Evolutionary conservation across 2,113 vertebrate genomes (phyloP), one percentile per base, ranked within the genome.

Genomic region (Eonycteris spelaea): DNA sequence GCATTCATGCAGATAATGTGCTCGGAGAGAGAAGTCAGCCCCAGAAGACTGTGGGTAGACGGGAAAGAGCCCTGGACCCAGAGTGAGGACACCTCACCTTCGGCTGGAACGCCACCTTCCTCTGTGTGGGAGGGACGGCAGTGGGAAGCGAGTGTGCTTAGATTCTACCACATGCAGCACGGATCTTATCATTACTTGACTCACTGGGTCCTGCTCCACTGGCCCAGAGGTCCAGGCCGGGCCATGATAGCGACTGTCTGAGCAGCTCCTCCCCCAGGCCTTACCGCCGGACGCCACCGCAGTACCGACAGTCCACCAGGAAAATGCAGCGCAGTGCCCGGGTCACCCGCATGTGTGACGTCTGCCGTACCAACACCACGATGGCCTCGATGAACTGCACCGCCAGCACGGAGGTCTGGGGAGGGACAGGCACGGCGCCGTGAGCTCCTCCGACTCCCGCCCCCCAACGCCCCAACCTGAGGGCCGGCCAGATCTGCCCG

Each of bases 231-330:
- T 9, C 7, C 4, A 6, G 63, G 51, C 65, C 2, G 40, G 71
- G 45, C 28, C 14, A 0, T 10, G 12, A 3, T 2, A 59, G 61
- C 3, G 0, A 13, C 78, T 26, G 3, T 26, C 48, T 13, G 3
- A 8, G 43, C 40, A 21, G 24, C 61, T 19, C 38, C 11, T 11
- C 7, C 15, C 65, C 80, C 2, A 0, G 40, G 93, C 85, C 94
- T 97, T 94, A 99, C 99, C 99, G 99, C 92, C 99, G 99, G 94
- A 99, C 99, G 0, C 99, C 99, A 0, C 99, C 99, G 3, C 99
- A 99, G 98, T 99, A 99, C 96, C 99, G 99, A 92, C 99, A 99
- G 98, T 99, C 99, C 96, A 99, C 99, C 95, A 99, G 97, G 98
- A 99, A 99, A 92, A 99, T 99, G 48, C 99, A 99, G 88, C 99